Evolutionary conservation across 2,888 invertebrate genomes (phyloP).

Genomic region (Tyria jacobaeae): DNA sequence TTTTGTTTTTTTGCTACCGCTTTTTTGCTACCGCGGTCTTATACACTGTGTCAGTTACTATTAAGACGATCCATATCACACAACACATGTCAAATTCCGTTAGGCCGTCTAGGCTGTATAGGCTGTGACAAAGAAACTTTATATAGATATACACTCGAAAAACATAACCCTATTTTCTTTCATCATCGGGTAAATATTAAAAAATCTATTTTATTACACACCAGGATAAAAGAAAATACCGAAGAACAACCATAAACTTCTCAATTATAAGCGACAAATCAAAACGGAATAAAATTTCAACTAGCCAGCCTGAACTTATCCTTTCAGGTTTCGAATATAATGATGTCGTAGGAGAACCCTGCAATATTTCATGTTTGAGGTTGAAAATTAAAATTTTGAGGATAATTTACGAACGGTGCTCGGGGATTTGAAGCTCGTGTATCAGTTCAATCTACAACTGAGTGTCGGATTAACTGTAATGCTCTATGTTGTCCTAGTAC

Average conservation of each 20-base stretch:
- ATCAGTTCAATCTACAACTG: constrained; percentile 27
- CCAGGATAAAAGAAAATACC: constrained; percentile 24
- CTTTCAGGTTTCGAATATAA: neutral
- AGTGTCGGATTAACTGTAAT: constrained; percentile 46
- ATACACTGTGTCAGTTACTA: no score
- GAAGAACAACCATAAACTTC: no score
- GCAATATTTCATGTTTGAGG: constrained; percentile 27
- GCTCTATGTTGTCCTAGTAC: constrained; percentile 24
- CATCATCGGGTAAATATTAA: no score
- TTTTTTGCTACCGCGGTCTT: no score
- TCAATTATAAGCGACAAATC: neutral
- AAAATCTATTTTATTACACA: constrained; percentile 9
- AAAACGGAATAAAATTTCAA: neutral
- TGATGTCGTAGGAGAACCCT: neutral
- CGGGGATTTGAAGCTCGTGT: constrained; percentile 45
- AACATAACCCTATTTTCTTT: no score
- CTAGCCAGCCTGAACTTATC: neutral
- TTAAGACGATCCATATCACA: no score
- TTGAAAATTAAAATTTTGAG: constrained; percentile 44
- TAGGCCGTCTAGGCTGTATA: no score
- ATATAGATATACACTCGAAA: no score
- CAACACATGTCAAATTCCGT: no score
- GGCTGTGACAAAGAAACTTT: no score
- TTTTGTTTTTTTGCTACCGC: no score
- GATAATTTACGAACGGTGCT: constrained; percentile 43